phyloP scores from a whole-genome alignment of 2,888 invertebrate species.

The Spialia ferax region DNA sequence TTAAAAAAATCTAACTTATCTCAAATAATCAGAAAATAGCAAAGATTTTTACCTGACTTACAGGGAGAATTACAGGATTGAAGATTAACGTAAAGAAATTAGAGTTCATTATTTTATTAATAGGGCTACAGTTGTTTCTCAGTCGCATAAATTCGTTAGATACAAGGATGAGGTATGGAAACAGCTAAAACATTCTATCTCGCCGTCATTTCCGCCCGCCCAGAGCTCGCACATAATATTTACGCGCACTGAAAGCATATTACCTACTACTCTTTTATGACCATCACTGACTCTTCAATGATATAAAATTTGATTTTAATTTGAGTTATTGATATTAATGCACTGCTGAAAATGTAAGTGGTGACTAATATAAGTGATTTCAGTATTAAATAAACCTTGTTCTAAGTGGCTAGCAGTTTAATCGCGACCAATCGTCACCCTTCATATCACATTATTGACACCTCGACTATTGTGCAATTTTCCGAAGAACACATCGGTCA shows the following conservation, averaged over 20 bases:
- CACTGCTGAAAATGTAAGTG: conserved; percentile 23
- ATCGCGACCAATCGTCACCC: conserved; percentile 66
- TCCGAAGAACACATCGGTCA: conserved; percentile 78
- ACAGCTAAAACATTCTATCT: not conserved
- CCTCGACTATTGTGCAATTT: conserved; percentile 81
- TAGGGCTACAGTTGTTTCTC: not conserved
- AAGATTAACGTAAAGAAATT: too few species aligned
- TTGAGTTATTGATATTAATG: conserved; percentile 17
- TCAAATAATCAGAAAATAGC: too few species aligned
- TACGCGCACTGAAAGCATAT: not conserved
- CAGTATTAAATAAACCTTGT: conserved; percentile 51
- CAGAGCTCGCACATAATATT: not conserved
- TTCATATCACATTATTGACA: conserved; percentile 80
- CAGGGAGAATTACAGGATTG: too few species aligned
- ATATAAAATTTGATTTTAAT: not conserved
- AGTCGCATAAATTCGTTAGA: not conserved
- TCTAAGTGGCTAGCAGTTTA: conserved; percentile 57
- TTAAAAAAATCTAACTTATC: too few species aligned
- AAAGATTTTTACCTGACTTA: too few species aligned
- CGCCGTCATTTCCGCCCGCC: conserved; percentile 1
- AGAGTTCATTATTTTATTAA: not conserved
- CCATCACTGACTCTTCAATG: not conserved
- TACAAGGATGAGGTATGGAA: not conserved
- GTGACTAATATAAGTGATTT: too few species aligned
- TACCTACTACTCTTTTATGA: not conserved